Percentiles rank a stretch among this genome's conserved stretches.
Evolutionary conservation across 1,140 invertebrate genomes (phyloP).

Genomic region (Pinna nobilis): DNA sequence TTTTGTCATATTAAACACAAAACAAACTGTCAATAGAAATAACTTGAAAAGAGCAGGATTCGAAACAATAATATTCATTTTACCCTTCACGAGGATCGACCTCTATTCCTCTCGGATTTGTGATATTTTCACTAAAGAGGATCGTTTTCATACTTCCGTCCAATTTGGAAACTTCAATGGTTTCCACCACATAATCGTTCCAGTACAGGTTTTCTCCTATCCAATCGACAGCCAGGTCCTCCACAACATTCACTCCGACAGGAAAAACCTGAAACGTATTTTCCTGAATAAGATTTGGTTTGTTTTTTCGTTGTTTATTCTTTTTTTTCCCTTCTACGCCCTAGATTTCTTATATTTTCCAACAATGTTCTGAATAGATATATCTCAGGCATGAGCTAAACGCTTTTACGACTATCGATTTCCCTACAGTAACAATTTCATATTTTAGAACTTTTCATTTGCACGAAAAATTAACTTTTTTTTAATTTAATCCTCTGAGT

Average conservation of each 20-base stretch:
- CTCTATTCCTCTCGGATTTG: slow-evolving; percentile 94
- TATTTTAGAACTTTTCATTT: too few species aligned
- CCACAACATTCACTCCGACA: slow-evolving; percentile 90
- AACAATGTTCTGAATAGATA: too few species aligned
- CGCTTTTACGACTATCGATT: too few species aligned
- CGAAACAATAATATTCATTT: slow-evolving; percentile 22
- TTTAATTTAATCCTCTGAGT: too few species aligned
- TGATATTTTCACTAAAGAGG: slow-evolving; percentile 93
- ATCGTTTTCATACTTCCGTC: slow-evolving; percentile 90
- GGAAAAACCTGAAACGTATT: slow-evolving; percentile 78
- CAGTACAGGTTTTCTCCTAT: slow-evolving; percentile 95
- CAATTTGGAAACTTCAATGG: slow-evolving; percentile 92
- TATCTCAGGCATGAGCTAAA: too few species aligned
- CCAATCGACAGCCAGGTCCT: slow-evolving; percentile 98
- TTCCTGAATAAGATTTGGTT: too few species aligned
- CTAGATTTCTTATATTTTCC: too few species aligned
- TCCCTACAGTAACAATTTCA: too few species aligned
- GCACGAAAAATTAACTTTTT: too few species aligned
- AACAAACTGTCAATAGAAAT: background rate
- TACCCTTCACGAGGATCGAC: slow-evolving; percentile 91
- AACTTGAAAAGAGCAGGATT: background rate
- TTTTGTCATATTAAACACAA: background rate
- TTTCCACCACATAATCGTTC: slow-evolving; percentile 95
- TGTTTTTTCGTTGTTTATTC: too few species aligned
- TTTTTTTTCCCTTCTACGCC: too few species aligned